Evolutionary conservation across 2,888 invertebrate genomes (phyloP).

Genomic region (Osedax fenrisi): DNA sequence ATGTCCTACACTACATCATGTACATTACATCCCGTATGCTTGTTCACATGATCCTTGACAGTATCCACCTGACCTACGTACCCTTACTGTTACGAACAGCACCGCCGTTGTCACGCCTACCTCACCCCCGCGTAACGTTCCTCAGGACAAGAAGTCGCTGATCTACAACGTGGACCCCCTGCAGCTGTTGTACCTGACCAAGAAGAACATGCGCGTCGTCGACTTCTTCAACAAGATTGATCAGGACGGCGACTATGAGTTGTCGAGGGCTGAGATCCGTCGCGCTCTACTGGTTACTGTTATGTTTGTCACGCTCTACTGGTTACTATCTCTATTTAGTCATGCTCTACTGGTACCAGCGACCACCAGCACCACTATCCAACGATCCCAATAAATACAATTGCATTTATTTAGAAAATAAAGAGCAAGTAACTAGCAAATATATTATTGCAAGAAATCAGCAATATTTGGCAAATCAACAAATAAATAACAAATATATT

Average conservation of each 20-base stretch:
- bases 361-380: not conserved
- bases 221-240: slow-evolving; percentile 35
- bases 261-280: slow-evolving; percentile 39
- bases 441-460: too few relatives aligned
- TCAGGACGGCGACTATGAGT: slow-evolving; percentile 24
- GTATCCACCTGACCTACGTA: too few relatives aligned
- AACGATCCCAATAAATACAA: not conserved
- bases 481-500: too few relatives aligned
- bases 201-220: slow-evolving; percentile 39
- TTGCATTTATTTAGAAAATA: too few relatives aligned
- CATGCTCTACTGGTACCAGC: not conserved
- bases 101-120: too few relatives aligned
- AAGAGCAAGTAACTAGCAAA: too few relatives aligned
- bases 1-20: too few relatives aligned
- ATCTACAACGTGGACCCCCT: slow-evolving; percentile 43
- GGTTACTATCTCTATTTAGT: not conserved
- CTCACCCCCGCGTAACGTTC: not conserved
- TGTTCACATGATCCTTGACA: too few relatives aligned
- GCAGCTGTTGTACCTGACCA: slow-evolving; percentile 41
- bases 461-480: too few relatives aligned
- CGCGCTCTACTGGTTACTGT: slow-evolving; percentile 39
- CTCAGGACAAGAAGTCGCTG: not conserved
- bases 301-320: not conserved
- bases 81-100: too few relatives aligned
- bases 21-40: too few relatives aligned